A percentile compares a stretch with the other conserved stretches of the same genome.
These are phyloP conservation scores for Styela plicata DNA, from an alignment of 23 tunicate genomes.

Conservation along the genomic window DNA sequence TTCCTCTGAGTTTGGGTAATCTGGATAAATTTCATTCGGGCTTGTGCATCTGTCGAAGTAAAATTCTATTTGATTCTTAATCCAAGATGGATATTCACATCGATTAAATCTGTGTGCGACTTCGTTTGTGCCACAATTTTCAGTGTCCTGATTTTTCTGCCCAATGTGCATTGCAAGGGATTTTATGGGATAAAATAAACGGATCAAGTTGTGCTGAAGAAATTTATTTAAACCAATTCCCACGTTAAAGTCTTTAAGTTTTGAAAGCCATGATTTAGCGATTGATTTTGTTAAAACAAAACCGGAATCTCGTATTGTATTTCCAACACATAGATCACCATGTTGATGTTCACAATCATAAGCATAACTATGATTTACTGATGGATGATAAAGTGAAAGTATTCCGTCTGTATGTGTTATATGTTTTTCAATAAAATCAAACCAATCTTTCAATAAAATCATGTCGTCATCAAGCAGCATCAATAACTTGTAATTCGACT, in stretches of 20 bases:
- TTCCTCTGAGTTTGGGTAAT: neutral
- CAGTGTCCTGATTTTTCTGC: neutral
- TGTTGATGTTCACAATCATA: neutral
- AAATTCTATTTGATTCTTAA: neutral
- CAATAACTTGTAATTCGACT: neutral
- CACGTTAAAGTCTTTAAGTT: neutral
- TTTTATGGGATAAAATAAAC: neutral
- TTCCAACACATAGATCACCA: neutral
- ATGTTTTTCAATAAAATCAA: neutral
- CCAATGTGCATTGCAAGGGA: conserved; percentile 7
- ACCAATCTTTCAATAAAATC: neutral
- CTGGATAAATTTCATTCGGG: neutral
- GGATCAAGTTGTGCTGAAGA: neutral
- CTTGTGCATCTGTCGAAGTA: conserved; percentile 11
- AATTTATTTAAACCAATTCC: neutral
- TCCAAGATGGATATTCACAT: conserved; percentile 8
- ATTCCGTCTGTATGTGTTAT: neutral
- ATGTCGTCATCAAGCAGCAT: neutral
- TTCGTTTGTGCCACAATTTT: neutral
- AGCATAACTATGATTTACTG: neutral
- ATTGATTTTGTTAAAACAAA: neutral
- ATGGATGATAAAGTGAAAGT: conserved; percentile 3
- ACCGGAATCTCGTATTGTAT: neutral
- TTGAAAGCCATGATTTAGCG: conserved; percentile 1
- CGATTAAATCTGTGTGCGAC: conserved; percentile 1